Base-by-base conservation (phyloP, 2,797 vertebrate species). In the Channallabes apus region DNA sequence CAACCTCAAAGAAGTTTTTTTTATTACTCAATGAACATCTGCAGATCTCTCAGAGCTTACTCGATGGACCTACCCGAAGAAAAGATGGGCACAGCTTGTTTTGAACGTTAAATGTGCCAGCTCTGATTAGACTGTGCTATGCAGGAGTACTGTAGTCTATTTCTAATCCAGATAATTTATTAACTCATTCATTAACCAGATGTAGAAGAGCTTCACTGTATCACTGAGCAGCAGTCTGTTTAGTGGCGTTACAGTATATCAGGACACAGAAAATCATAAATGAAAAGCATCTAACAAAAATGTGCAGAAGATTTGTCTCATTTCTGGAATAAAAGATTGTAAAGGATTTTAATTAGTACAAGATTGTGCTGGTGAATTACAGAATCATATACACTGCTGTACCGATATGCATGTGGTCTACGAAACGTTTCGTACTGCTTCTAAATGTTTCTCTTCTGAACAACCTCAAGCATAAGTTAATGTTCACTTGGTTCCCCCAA, bases 21-120 rank as follows among this genome's bases (percentile, higher is more conserved):
- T 54, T 79, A 41, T 80, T 64, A 29, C 27, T 84, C 46, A 79
- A 22, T 81, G 72, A 85, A 84, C 83, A 87, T 86, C 83, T 88
- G 87, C 72, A 87, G 78, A 71, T 20, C 12, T 80, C 73, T 51
- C 77, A 73, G 64, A 85, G 56, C 51, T 77, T 61, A 76, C 65
- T 88, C 77, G 24, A 69, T n/a, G 73, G 54, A 73, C 61, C 32
- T 61, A 82, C 64, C 51, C 61, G 68, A 59, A 84, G 82, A 87
- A 56, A 77, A 41, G 68, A 61, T 54, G 2, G 51, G 84, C 88
- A 86, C 27, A 8, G 15, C 20, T 81, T 84, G 80, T 35, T 84
- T 35, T 85, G 81, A 38, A 35, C 4, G 2, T 15, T 78, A 62
- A 61, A 38, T 17, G 20, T 62, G 76, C 29, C 56, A 59, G 32